Evolutionary conservation across 1,140 invertebrate species (phyloP), one percentile per base, ranked within the genome.

Genomic region (Lerema accius): DNA sequence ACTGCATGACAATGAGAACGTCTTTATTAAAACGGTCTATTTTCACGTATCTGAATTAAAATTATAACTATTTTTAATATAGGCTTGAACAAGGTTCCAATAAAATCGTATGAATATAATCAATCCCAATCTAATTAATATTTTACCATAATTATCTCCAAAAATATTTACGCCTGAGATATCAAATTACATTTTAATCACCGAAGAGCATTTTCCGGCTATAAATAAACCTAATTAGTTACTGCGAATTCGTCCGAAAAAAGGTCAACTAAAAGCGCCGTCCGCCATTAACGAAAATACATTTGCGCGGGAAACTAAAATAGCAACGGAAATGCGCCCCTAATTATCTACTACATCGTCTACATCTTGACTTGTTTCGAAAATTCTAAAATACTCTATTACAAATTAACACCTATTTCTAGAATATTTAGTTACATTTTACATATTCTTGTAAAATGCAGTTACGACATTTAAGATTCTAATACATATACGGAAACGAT

Each of bases 281-380:
- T 53, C 72, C 62, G 77, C 73, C 75, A 76, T 69, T 73, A 71
- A 67, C 69, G 40, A 73, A 80, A 80, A 83, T 80, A 83, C 64
- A 76, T 78, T 85, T 74, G 83, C 81, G 81, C 81, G 83, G 81
- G 75, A 86, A 81, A 76, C 73, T 58, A 71, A 77, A 78, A 82
- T 80, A 78, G 66, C 73, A 60, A 60, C 70, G 81, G 83, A 84
- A 78, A 82, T 77, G 64, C 64, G 72, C 69, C 71, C 74, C 71
- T 85, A 80, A 83, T 86, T 86, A 84, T 77, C 71, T 65, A 50
- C 49, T 58, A 48, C 56, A 60, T 60, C 45, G 48, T 17, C 49
- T 58, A 48, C 56, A 60, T 60, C 45, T 60, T 17, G 35, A 39
- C 32, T 62, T 63, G 43, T 48, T 65, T 60, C 61, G 42, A 66